Conservation (phyloP, 1,140 invertebrate species). For the Drosophila trapezifrons region DNA sequence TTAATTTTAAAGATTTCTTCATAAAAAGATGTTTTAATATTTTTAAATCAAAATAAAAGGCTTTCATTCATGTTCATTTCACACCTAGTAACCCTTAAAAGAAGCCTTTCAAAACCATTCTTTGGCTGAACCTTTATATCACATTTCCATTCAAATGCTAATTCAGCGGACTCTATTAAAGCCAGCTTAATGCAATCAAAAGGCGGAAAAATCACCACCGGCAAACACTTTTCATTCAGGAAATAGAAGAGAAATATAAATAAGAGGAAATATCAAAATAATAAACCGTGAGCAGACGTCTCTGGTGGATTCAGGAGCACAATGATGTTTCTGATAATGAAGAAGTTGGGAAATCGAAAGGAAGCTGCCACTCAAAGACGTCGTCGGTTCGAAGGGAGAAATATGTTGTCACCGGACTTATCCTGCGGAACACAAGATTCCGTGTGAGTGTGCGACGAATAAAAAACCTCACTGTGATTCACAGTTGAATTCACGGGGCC, state of each 20-base stretch:
- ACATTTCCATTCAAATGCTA: conserved; percentile 2
- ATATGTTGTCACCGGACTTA: conserved; percentile 55
- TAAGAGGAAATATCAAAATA: conserved; percentile 70
- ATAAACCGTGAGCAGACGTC: conserved; percentile 60
- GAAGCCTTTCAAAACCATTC: conserved; percentile 14
- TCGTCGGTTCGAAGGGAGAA: too few species aligned
- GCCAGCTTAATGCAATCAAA: conserved; percentile 20
- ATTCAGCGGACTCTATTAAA: conserved; percentile 56
- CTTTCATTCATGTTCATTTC: neutral
- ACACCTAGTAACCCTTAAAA: neutral
- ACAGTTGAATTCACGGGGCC: conserved; percentile 37
- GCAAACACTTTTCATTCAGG: conserved; percentile 37
- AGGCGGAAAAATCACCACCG: conserved; percentile 24
- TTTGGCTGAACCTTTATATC: neutral
- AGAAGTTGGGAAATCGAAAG: conserved; percentile 56
- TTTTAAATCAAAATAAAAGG: neutral
- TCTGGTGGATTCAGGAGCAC: conserved; percentile 29
- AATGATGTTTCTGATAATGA: conserved; percentile 42
- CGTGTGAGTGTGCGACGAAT: conserved; percentile 68
- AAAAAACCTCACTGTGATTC: conserved; percentile 63
- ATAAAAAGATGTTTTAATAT: neutral
- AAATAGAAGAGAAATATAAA: conserved; percentile 25
- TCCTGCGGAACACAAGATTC: conserved; percentile 44
- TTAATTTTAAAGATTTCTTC: too few species aligned
- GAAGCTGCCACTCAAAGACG: conserved; percentile 72